Conservation (phyloP, 2,888 invertebrate genomes). For the Nomada lathburiana region DNA sequence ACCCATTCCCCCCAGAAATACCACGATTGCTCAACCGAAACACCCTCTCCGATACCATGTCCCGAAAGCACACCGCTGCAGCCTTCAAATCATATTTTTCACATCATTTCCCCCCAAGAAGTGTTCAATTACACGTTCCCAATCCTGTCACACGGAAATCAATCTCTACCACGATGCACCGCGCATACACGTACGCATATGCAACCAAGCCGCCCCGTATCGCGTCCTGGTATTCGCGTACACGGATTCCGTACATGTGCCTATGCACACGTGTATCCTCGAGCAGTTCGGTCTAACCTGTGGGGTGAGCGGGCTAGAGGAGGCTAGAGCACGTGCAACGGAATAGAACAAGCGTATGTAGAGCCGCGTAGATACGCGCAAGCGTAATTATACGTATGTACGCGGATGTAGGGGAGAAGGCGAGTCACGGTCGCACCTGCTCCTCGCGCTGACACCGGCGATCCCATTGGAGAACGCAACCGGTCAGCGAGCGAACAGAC, state of each 20-base stretch:
- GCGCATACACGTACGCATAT: too few relatives aligned
- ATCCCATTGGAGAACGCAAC: conserved; percentile 71
- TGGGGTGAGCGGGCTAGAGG: conserved; percentile 23
- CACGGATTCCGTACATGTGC: conserved; percentile 6
- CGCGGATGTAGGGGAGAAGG: conserved; percentile 66
- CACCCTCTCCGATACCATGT: too few relatives aligned
- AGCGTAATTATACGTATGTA: conserved; percentile 72
- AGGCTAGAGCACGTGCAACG: conserved; percentile 44
- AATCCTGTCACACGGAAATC: not conserved
- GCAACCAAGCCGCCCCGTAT: not conserved
- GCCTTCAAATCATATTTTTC: too few relatives aligned
- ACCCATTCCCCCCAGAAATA: too few relatives aligned
- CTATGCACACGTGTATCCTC: not conserved
- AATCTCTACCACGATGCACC: not conserved
- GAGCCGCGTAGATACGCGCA: conserved; percentile 53
- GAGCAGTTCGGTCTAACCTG: not conserved
- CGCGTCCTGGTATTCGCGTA: not conserved
- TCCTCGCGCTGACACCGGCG: conserved; percentile 73
- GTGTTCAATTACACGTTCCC: not conserved
- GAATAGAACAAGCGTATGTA: conserved; percentile 37
- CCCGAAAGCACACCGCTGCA: too few relatives aligned
- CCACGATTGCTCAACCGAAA: too few relatives aligned
- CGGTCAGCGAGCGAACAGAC: conserved; percentile 72
- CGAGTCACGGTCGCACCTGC: conserved; percentile 82
- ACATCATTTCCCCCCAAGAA: not conserved